Conservation (phyloP, 1,140 invertebrate genomes). For the Hypsibius dujardini region DNA sequence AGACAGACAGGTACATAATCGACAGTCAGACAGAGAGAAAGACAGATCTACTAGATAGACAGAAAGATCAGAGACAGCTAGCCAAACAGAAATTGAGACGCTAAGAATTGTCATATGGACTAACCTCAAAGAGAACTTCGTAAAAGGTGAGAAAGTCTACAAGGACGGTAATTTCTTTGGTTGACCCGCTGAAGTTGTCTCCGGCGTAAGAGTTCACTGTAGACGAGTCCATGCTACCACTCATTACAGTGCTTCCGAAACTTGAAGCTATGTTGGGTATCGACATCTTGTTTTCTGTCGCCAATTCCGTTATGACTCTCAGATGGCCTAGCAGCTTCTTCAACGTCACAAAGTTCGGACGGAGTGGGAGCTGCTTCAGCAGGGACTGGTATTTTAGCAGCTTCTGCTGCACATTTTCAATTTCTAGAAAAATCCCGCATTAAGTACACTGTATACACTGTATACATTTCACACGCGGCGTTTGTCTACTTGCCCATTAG, state of each 20-base stretch:
- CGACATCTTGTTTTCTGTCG: not conserved
- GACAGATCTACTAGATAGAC: no score
- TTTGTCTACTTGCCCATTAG: no score
- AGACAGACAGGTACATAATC: no score
- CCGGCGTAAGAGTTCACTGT: not conserved
- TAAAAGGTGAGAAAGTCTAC: slow-evolving; percentile 11
- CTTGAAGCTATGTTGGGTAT: not conserved
- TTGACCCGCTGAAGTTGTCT: not conserved
- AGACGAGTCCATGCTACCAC: not conserved
- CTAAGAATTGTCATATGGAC: no score
- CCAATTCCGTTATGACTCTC: not conserved
- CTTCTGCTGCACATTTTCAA: not conserved
- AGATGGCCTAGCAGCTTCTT: slow-evolving; percentile 10
- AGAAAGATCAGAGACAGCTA: no score
- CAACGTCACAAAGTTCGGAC: slow-evolving; percentile 3
- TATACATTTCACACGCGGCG: no score
- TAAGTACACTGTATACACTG: no score
- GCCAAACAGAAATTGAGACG: no score
- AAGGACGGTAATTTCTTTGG: slow-evolving; percentile 9
- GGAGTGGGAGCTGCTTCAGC: not conserved
- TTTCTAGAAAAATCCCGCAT: no score
- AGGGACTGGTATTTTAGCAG: not conserved
- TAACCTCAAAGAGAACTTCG: not conserved
- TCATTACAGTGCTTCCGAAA: slow-evolving; percentile 7
- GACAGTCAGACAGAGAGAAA: no score